phyloP scores from a whole-genome alignment of 2,888 invertebrate species.

The Agrilus cyanescens region DNA sequence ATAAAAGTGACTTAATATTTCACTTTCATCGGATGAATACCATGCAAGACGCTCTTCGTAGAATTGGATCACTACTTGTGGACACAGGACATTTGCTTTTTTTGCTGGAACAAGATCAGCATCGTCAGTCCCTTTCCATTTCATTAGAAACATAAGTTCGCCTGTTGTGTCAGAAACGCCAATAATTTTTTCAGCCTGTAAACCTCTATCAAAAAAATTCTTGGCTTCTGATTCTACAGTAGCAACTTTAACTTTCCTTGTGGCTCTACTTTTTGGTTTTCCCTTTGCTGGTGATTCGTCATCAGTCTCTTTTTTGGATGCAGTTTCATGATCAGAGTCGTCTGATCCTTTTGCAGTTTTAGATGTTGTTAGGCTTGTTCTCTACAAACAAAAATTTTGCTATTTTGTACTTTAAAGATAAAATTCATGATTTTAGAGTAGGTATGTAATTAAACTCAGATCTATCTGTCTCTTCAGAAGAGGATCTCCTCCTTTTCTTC shows the following conservation, averaged over 20 bases:
- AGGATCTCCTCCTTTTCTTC: conserved; percentile 7
- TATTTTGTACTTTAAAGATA: too few relatives aligned
- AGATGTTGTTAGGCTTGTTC: background rate
- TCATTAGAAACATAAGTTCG: conserved; percentile 83
- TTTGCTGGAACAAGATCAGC: conserved; percentile 88
- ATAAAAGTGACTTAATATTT: conserved; percentile 5
- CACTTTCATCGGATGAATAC: conserved; percentile 60
- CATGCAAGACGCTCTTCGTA: conserved; percentile 93
- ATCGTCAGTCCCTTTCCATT: conserved; percentile 90
- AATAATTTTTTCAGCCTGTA: conserved; percentile 78
- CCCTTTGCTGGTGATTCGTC: conserved; percentile 12
- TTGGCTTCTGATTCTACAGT: conserved; percentile 23
- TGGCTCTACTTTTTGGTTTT: conserved; percentile 3
- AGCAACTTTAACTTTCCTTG: conserved; percentile 10
- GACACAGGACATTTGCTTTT: conserved; percentile 82
- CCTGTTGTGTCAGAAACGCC: conserved; percentile 73
- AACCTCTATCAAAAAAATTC: conserved; percentile 66
- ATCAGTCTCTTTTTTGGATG: conserved; percentile 10
- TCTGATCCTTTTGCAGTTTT: conserved; percentile 24
- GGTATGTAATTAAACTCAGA: conserved; percentile 8
- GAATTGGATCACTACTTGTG: conserved; percentile 90
- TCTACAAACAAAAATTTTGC: conserved; percentile 14
- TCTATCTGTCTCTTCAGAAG: conserved; percentile 4
- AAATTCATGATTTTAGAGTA: too few relatives aligned
- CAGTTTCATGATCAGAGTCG: conserved; percentile 20